Conservation (phyloP, 2,888 invertebrate species). For the Phengaris arion region DNA sequence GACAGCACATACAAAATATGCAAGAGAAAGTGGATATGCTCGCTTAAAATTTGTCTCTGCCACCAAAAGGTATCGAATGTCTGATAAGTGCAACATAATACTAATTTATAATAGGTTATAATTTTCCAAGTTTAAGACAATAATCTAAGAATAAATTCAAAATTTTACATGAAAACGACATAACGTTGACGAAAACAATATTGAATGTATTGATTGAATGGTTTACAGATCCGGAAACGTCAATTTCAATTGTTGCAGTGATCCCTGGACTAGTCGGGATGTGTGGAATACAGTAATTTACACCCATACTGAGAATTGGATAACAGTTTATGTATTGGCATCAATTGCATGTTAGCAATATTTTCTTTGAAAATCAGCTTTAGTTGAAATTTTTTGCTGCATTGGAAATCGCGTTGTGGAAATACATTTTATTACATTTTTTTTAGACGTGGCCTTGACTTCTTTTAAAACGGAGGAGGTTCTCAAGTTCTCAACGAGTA, state of each 20-base stretch:
- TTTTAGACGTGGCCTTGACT: no score
- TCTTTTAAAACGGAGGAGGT: no score
- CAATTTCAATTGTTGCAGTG: constrained; percentile 20
- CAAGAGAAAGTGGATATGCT: background rate
- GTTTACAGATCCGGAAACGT: constrained; percentile 20
- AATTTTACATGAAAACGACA: background rate
- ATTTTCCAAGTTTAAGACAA: background rate
- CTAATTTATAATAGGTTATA: background rate
- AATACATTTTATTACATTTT: no score
- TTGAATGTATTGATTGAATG: constrained; percentile 13
- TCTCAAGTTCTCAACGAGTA: no score
- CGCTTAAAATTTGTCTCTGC: background rate
- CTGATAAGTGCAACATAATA: background rate
- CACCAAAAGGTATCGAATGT: background rate
- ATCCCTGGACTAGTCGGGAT: background rate
- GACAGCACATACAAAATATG: background rate
- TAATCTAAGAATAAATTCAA: background rate
- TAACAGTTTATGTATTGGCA: background rate
- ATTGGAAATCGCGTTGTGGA: no score
- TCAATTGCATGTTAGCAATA: no score
- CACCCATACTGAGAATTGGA: background rate
- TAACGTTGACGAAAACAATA: constrained; percentile 13
- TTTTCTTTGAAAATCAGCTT: no score
- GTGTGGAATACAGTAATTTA: constrained; percentile 16
- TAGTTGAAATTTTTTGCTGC: no score